Percentiles rank a stretch among this genome's conserved stretches.
These are phyloP conservation scores for Drosophila nigromelanica DNA, from an alignment of 1,140 invertebrate genomes.

Conservation along the genomic window DNA sequence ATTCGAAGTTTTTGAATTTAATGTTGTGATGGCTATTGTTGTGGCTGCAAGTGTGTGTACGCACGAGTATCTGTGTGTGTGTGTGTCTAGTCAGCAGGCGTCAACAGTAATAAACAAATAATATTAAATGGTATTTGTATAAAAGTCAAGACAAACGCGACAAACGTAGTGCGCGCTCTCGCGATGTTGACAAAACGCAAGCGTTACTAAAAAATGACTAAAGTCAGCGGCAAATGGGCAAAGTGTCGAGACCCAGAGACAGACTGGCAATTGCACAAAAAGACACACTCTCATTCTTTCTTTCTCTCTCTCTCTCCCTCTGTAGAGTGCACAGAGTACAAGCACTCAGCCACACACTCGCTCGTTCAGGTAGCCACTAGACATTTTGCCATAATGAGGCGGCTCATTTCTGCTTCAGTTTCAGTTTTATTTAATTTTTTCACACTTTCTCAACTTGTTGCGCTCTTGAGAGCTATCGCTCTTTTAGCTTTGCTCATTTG, in stretches of 20 bases:
- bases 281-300: slow-evolving; percentile 2
- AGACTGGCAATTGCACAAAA: slow-evolving; percentile 57
- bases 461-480: slow-evolving; percentile 37
- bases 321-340: slow-evolving; percentile 14
- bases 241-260: slow-evolving; percentile 45
- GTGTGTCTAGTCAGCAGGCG: slow-evolving; percentile 34
- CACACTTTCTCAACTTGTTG: slow-evolving; percentile 51
- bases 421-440: slow-evolving; percentile 19
- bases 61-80: neutral
- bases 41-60: slow-evolving; percentile 7
- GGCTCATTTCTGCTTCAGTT: slow-evolving; percentile 33
- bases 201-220: slow-evolving; percentile 81
- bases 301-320: slow-evolving; percentile 24
- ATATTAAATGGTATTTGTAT: slow-evolving; percentile 23
- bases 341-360: slow-evolving; percentile 15
- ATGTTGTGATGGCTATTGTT: slow-evolving; percentile 43
- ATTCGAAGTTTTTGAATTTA: slow-evolving; percentile 38
- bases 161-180: slow-evolving; percentile 56
- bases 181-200: slow-evolving; percentile 79
- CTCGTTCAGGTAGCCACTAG: slow-evolving; percentile 17
- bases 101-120: slow-evolving; percentile 38
- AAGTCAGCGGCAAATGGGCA: slow-evolving; percentile 71
- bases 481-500: slow-evolving; percentile 27
- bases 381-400: slow-evolving; percentile 41
- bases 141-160: slow-evolving; percentile 28